Evolutionary conservation across 2,113 vertebrate genomes (phyloP), one percentile per base, ranked within the genome.

Genomic region (Gymnocephalus cernua): DNA sequence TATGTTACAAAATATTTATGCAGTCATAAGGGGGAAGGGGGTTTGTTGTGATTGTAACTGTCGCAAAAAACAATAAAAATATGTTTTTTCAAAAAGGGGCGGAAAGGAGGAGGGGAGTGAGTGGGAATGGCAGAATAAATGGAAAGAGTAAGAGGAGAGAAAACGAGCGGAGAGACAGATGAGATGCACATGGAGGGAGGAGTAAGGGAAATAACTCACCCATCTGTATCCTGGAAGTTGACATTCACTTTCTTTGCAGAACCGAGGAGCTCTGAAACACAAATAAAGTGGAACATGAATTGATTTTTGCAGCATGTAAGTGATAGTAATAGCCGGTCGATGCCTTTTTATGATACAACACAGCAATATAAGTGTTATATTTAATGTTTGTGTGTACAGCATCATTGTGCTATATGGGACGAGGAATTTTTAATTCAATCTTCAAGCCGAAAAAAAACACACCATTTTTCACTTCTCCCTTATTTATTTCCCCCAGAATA

Each of bases 141-240:
- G 38, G 38, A 38, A 9, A 38, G 38, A 38, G 38, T 38, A 38
- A 38, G 38, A 9, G 38, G 38, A 10, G 38, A 41, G 38, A 41
- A 11, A 41, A 41, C 10, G 38, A 41, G 38, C 10, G 10, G 38
- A 41, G 9, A 41, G 38, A 41, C 38, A 41, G 38, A 41, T 41
- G 38, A 41, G 38, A 41, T 41, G 38, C 11, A 3, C 38, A 41
- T 11, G 38, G 38, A 21, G 38, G 27, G 47, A 59, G 12, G 48
- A 38, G 44, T 54, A 13, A 41, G 1, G n/a, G 7, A 69, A 18
- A 41, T 44, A 21, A 94, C 94, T 95, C 84, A 95, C 95, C 95
- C 95, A 51, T 95, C 95, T 68, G 94, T 95, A 64, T 95, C 95
- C 88, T 95, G 95, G 89, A 95, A 95, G 91, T 95, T 95, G 77